A percentile compares a stretch with the other conserved stretches of the same genome.
Evolutionary conservation across 2,113 vertebrate species (phyloP).

Genomic region (Junco hyemalis): DNA sequence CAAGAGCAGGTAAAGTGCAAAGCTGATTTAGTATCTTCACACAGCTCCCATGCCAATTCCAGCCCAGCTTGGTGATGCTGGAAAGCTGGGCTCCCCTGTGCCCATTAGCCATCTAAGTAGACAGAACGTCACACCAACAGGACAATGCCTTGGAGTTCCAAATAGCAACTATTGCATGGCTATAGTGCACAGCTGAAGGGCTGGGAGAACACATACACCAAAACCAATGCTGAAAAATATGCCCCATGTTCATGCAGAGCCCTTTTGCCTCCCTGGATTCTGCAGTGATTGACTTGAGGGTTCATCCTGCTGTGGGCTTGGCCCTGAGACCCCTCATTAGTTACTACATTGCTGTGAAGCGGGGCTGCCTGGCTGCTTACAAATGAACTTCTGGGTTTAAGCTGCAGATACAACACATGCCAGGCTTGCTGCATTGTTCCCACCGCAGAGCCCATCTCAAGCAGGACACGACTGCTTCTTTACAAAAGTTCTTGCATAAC

Average conservation of each 20-base stretch:
- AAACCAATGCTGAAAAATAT: background rate
- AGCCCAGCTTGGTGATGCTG: background rate
- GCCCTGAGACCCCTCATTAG: background rate
- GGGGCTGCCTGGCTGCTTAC: background rate
- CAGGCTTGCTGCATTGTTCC: background rate
- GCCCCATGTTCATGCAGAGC: rapidly evolving
- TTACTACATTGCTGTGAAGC: background rate
- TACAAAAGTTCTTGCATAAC: background rate
- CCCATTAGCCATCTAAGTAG: background rate
- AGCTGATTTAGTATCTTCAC: background rate
- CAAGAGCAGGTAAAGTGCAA: background rate
- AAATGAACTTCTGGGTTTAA: background rate
- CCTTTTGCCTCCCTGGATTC: background rate
- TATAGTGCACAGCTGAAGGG: background rate
- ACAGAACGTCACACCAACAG: background rate
- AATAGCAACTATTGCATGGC: background rate
- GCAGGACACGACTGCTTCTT: background rate
- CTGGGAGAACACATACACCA: background rate
- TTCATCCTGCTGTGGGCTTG: background rate
- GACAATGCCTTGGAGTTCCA: background rate
- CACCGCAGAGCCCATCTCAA: background rate
- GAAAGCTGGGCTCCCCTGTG: background rate
- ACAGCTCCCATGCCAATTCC: background rate
- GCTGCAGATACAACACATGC: rapidly evolving
- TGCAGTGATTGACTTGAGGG: background rate